These are phyloP conservation scores for Limosa lapponica DNA, from an alignment of 2,797 vertebrate species.

Conservation along the genomic window DNA sequence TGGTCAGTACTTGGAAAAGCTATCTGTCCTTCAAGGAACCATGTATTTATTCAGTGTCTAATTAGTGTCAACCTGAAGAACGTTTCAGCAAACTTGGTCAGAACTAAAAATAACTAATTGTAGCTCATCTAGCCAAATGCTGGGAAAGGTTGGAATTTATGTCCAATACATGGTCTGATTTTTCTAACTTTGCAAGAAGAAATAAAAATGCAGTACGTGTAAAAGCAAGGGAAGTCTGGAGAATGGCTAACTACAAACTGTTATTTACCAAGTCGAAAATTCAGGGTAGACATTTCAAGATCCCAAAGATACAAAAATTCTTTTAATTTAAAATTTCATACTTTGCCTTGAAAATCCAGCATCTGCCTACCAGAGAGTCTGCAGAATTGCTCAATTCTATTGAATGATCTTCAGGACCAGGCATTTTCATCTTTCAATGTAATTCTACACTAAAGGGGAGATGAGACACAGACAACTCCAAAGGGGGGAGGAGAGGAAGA, in stretches of 20 bases:
- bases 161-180: neutral
- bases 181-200: neutral
- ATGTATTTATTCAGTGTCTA: neutral
- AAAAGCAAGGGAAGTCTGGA: neutral
- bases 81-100: neutral
- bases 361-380: neutral
- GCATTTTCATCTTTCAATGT: neutral
- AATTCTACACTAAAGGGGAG: neutral
- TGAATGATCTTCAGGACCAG: neutral
- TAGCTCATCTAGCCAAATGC: neutral
- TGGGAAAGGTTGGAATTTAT: neutral
- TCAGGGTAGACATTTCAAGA: neutral
- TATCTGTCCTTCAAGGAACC: neutral
- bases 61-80: neutral
- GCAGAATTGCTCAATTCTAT: neutral
- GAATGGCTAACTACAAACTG: neutral
- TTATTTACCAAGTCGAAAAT: neutral
- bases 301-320: neutral
- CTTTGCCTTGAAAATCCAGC: neutral
- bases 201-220: neutral
- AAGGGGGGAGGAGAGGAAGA: neutral
- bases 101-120: slow-evolving; percentile 24
- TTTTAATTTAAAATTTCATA: neutral
- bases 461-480: neutral
- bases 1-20: neutral